Base-by-base conservation (phyloP, 2,797 vertebrate species). In the Poecilia wingei region DNA sequence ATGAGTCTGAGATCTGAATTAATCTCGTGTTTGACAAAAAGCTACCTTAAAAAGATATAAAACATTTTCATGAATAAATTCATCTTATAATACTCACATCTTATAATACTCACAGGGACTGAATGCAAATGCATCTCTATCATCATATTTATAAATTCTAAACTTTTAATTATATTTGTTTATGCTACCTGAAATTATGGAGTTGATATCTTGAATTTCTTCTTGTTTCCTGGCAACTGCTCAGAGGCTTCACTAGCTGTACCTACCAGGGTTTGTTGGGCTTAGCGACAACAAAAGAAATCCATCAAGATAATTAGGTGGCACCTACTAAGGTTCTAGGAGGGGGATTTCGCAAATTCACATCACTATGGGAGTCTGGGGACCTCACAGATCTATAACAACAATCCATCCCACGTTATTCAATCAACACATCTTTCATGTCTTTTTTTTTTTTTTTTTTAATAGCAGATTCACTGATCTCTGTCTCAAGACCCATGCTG, bases 361-460 rank as follows among this genome's bases (percentile, higher is more conserved):
- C 41, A 28, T 8, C 31, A 59, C 31, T 28, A 72, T 45, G 45
- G 45, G n/a, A 51, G 64, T 39, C 20, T 31, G 28, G 4, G 64
- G 20, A 1, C 20, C 39, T 69, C 20, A n/a, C 66, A 69, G 39
- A 64, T 55, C 57, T 59, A 57, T 16, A 46, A 45, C 25, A 45
- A 12, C 6, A 33, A 9, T 57, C 64, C 4, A 22, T n/a, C 14
- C 3, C 16, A 45, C 4, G 41, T 47, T 69, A 3, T 28, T 25
- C 45, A 68, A 18, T 76, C 41, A n/a, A 76, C 59, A 76, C 31
- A 51, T 77, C 4, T 53, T 49, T 12, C n/a, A 47, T 14, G 47
- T 8, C 80, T 57, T 64, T 74, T 57, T 43, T 13, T 25, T 43
- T 79, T 82, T 45, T 41, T 43, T 79, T 82, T 46, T 2, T 20